phyloP scores from a whole-genome alignment of 30 jellyfish, hydroid and myxozoan species.

The Aurelia aurita region DNA sequence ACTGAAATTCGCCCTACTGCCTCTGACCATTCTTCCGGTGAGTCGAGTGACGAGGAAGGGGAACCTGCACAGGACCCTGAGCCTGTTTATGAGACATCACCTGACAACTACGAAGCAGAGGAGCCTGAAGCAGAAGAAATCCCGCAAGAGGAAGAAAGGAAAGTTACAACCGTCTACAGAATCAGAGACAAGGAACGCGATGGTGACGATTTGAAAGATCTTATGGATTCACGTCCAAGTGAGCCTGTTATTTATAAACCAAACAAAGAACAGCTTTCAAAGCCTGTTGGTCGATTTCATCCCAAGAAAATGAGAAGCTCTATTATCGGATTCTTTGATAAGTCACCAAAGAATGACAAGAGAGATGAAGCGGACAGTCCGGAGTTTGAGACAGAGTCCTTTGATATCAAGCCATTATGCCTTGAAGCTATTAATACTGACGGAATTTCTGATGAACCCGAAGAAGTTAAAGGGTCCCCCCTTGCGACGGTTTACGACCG shows the following conservation, averaged over 20 bases:
- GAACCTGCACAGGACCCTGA: not conserved
- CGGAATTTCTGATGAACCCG: too few relatives aligned
- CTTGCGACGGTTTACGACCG: too few relatives aligned
- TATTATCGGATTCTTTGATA: not conserved
- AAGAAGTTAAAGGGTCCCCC: too few relatives aligned
- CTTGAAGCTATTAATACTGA: not conserved
- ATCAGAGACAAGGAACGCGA: not conserved
- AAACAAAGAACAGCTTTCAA: not conserved
- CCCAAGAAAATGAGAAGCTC: not conserved
- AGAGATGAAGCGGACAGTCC: conserved; percentile 1
- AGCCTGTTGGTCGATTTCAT: not conserved
- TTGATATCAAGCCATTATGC: not conserved
- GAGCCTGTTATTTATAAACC: not conserved
- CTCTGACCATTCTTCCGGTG: not conserved
- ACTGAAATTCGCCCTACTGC: not conserved
- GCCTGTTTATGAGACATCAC: not conserved
- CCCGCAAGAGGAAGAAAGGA: not conserved
- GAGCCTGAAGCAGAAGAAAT: not conserved
- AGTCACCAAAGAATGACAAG: not conserved
- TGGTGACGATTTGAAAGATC: not conserved
- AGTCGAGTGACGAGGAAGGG: not conserved
- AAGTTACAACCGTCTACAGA: not conserved
- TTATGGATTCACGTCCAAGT: not conserved
- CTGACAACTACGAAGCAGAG: conserved; percentile 7
- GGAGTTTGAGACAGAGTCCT: not conserved